phyloP scores from a whole-genome alignment of 2,888 invertebrate species.

The Anodontia alba region DNA sequence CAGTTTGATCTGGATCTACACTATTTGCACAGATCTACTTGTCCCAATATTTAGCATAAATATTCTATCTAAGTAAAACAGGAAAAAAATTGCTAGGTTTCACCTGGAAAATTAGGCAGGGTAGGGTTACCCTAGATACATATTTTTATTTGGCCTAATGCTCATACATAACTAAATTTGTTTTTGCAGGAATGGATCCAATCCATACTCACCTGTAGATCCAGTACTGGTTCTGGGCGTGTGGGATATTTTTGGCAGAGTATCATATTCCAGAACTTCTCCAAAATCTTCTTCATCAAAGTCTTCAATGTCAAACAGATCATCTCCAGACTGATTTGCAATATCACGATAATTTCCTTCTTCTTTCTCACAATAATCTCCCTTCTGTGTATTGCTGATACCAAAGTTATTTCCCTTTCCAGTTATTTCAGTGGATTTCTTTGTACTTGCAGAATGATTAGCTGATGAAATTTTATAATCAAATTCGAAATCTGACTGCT shows the following conservation, averaged over 20 bases:
- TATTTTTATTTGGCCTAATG: too few relatives aligned
- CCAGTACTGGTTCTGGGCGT: background rate
- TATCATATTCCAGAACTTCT: conserved; percentile 39
- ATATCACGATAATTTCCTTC: conserved; percentile 32
- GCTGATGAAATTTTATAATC: conserved; percentile 44
- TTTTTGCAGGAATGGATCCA: too few relatives aligned
- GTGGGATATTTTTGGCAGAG: conserved; percentile 30
- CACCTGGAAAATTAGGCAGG: too few relatives aligned
- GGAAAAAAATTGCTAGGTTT: too few relatives aligned
- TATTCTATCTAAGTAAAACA: too few relatives aligned
- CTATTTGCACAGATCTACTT: too few relatives aligned
- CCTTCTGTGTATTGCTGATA: background rate
- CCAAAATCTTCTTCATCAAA: conserved; percentile 62
- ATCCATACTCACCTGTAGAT: background rate
- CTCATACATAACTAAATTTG: too few relatives aligned
- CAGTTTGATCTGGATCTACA: too few relatives aligned
- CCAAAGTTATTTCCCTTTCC: background rate
- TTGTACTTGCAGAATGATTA: background rate
- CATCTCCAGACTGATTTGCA: conserved; percentile 33
- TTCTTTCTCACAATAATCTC: background rate
- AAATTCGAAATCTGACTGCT: conserved; percentile 47
- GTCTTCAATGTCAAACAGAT: conserved; percentile 40
- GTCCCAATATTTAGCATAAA: too few relatives aligned
- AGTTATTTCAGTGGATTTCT: background rate
- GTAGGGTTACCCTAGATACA: too few relatives aligned